These are phyloP conservation scores for Ashinkailepas kermadecensis DNA, from an alignment of 2,888 invertebrate species.

Conservation along the genomic window DNA sequence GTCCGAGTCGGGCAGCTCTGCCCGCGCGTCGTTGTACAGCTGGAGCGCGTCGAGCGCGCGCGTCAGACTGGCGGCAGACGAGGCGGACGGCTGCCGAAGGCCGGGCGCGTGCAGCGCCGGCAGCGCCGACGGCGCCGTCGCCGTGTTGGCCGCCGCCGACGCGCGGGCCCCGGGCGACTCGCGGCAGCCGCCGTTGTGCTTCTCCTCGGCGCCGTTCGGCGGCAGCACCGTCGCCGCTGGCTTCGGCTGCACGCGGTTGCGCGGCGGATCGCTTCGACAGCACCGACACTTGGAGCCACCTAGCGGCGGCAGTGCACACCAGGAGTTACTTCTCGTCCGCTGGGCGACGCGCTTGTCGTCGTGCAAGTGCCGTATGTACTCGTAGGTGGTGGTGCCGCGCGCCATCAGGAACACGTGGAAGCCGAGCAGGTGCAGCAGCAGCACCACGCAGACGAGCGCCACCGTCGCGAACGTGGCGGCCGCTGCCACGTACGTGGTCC, in stretches of 20 bases:
- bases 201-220: slow-evolving; percentile 30
- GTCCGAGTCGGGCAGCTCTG: neutral
- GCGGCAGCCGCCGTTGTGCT: slow-evolving; percentile 31
- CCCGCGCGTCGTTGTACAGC: slow-evolving; percentile 1
- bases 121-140: slow-evolving; percentile 27
- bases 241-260: slow-evolving; percentile 31
- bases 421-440: slow-evolving; percentile 73
- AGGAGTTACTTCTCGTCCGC: too few species aligned
- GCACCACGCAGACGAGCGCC: slow-evolving; percentile 65
- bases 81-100: slow-evolving; percentile 26
- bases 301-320: slow-evolving; percentile 28
- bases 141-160: slow-evolving; percentile 24
- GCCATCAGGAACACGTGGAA: slow-evolving; percentile 81
- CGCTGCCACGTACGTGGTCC: slow-evolving; percentile 46
- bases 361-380: slow-evolving; percentile 58
- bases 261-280: slow-evolving; percentile 27
- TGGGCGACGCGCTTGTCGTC: neutral
- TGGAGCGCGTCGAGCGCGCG: slow-evolving; percentile 30
- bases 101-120: slow-evolving; percentile 25
- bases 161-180: slow-evolving; percentile 24
- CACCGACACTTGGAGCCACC: slow-evolving; percentile 29
- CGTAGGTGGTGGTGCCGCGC: slow-evolving; percentile 79
- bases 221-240: slow-evolving; percentile 27
- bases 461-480: slow-evolving; percentile 42
- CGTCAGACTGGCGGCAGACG: slow-evolving; percentile 28